phyloP scores from a whole-genome alignment of 2,113 vertebrate species.

The Microcebus lehilahytsara region DNA sequence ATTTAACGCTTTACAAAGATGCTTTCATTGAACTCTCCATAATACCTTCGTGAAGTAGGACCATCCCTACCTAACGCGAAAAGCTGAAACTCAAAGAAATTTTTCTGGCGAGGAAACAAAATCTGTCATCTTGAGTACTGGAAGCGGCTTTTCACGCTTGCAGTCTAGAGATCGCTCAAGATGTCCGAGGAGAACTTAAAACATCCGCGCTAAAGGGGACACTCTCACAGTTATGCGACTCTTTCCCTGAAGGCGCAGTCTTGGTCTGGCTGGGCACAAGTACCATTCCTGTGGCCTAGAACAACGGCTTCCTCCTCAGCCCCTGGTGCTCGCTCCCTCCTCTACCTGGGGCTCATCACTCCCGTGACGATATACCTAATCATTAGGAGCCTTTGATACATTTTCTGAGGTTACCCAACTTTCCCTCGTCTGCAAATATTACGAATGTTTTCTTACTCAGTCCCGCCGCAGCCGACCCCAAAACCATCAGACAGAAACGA shows the following conservation, averaged over 20 bases:
- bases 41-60: too few relatives aligned
- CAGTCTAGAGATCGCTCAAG: background rate
- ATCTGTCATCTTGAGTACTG: background rate
- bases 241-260: background rate
- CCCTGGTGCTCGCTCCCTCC: background rate
- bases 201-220: background rate
- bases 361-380: background rate
- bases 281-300: background rate
- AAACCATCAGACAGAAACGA: background rate
- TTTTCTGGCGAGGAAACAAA: background rate
- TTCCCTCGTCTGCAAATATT: background rate
- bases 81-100: background rate
- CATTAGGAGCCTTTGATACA: background rate
- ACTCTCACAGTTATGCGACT: background rate
- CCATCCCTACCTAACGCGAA: background rate
- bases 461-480: fast-evolving
- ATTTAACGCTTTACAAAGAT: background rate
- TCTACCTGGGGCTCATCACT: background rate
- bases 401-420: background rate
- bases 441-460: background rate
- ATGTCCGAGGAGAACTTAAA: background rate
- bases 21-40: background rate
- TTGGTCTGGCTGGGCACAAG: too few relatives aligned
- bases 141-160: background rate
- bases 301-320: background rate